A percentile compares a stretch with the other conserved stretches of the same genome.
These are phyloP conservation scores for Catocala fraxini DNA, from an alignment of 2,888 invertebrate species.

Conservation along the genomic window DNA sequence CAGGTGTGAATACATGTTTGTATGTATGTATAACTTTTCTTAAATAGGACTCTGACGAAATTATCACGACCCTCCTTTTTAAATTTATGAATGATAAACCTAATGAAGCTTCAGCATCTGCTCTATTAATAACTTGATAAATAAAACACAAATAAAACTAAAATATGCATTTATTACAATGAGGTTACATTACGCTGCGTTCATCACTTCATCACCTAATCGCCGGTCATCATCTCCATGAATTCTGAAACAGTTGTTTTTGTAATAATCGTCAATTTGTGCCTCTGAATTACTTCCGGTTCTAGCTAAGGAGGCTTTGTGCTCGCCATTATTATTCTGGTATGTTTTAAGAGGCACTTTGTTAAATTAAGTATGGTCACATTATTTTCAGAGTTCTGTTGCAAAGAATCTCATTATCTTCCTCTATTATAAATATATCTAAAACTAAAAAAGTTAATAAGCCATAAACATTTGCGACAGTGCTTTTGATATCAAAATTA, in stretches of 20 bases:
- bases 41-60: no score
- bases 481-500: no score
- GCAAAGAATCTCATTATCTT: background rate
- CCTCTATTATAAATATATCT: no score
- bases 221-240: slow-evolving; percentile 94
- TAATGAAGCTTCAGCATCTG: no score
- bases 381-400: background rate
- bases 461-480: no score
- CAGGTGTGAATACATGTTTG: no score
- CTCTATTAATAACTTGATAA: background rate
- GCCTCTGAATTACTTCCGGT: background rate
- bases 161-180: slow-evolving; percentile 38
- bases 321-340: slow-evolving; percentile 3
- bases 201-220: slow-evolving; percentile 73
- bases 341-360: slow-evolving; percentile 2
- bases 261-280: slow-evolving; percentile 4
- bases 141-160: slow-evolving; percentile 35
- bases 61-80: no score
- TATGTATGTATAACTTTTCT: no score
- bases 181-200: slow-evolving; percentile 20
- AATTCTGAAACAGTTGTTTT: slow-evolving; percentile 88
- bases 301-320: background rate
- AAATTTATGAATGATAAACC: no score
- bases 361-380: background rate
- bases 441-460: no score